Evolutionary conservation across 2,888 invertebrate genomes (phyloP).

Genomic region (Pandemis cinnamomeana): DNA sequence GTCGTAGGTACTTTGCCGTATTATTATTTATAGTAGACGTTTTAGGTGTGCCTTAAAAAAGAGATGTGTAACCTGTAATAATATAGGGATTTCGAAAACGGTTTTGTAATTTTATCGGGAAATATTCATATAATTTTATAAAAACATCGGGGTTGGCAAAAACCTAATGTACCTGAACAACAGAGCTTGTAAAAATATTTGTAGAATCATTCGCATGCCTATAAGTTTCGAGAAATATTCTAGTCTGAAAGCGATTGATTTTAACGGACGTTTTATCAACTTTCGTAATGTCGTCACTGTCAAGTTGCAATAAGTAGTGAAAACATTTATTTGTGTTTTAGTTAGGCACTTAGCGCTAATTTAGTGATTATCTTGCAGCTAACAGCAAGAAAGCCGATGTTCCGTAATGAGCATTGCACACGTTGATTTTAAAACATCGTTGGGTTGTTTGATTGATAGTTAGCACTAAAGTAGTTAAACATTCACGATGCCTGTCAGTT

Average conservation of each 20-base stretch:
- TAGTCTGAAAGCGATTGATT: conserved; percentile 9
- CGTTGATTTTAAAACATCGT: conserved; percentile 44
- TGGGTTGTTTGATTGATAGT: conserved; percentile 42
- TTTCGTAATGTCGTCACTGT: neutral
- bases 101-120: neutral
- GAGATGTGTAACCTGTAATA: conserved; percentile 27
- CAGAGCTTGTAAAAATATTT: conserved; percentile 33
- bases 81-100: conserved; percentile 1
- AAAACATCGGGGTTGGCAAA: conserved; percentile 10
- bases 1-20: conserved; percentile 26
- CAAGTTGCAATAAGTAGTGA: neutral
- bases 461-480: conserved; percentile 32
- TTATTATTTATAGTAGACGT: conserved; percentile 27
- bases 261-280: neutral
- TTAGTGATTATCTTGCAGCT: conserved; percentile 35
- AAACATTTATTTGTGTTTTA: conserved; percentile 12
- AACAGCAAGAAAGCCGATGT: conserved; percentile 52
- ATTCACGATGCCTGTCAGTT: conserved; percentile 35
- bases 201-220: conserved; percentile 13
- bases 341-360: conserved; percentile 25
- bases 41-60: conserved; percentile 41
- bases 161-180: conserved; percentile 35
- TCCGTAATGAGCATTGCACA: conserved; percentile 52
- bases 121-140: conserved; percentile 7
- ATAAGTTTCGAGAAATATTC: conserved; percentile 16